Evolutionary conservation across 1,140 invertebrate genomes (phyloP).

Genomic region (Phthorimaea operculella): DNA sequence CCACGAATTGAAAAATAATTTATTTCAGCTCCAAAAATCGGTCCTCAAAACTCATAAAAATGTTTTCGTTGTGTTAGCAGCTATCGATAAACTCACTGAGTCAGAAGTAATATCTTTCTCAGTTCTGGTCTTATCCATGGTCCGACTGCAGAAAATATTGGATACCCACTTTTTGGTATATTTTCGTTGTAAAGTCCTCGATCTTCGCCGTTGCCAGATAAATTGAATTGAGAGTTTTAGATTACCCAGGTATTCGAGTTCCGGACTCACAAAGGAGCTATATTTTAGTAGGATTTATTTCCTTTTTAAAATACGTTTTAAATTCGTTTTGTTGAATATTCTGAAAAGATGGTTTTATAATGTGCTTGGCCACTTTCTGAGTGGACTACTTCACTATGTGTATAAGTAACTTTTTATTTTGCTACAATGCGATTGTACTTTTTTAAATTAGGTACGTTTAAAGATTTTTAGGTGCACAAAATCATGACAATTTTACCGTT

Average conservation of each 20-base stretch:
- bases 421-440: no score
- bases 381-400: no score
- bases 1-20: neutral
- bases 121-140: neutral
- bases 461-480: no score
- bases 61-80: neutral
- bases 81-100: neutral
- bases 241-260: neutral
- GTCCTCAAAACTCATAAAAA: neutral
- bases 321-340: no score
- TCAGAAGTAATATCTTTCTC: neutral
- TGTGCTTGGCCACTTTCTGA: no score
- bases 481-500: no score
- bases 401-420: no score
- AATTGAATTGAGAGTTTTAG: conserved; percentile 1
- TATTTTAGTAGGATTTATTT: neutral
- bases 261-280: neutral
- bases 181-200: neutral
- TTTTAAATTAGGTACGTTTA: no score
- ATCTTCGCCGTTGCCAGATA: neutral
- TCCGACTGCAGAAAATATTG: neutral
- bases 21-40: no score
- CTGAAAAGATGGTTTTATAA: no score
- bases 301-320: neutral
- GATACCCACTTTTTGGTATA: neutral